Base-by-base conservation (phyloP, 2,113 vertebrate genomes). In the Pelvicachromis taeniatus region DNA sequence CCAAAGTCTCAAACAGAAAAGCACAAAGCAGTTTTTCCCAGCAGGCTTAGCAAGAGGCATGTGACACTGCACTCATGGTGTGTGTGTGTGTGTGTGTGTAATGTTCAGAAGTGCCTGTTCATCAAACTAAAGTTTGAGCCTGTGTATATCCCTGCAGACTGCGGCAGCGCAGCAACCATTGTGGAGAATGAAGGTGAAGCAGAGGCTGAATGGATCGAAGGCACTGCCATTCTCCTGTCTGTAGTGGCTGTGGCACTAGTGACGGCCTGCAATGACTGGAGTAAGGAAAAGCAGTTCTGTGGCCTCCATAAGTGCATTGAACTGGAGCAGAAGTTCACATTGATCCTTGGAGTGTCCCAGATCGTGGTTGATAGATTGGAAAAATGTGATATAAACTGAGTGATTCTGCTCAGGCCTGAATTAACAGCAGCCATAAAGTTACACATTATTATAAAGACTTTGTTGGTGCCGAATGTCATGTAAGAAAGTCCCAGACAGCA, bases 251-350 rank as follows among this genome's bases (percentile, higher is more conserved):
- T 98, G 85, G 98, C 98, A 73, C 93, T 98, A 58, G 98, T 99
- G 81, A 98, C 97, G 0, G 98, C 98, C 86, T 99, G 98, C 93
- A 98, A 98, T 1, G 97, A 99, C 91, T 98, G 98, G 97, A 98
- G 97, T 95, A 99, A 98, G 85, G 98, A 99, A 95, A 97, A 97
- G 53, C 98, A 99, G 92, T 98, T 98, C 89, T 96, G 96, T 1
- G 97, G 97, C 40, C 96, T 98, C 16, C 97, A 99, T 95, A 97
- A 92, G 84, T 97, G 96, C 79, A 97, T 98, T 3, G 96, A 98
- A 85, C 96, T 97, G 91, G 97, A 97, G 90, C 96, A 97, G 91
- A 95, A 91, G 90, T 96, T 97, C 85, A 90, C 92, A 1, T 96
- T 97, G 8, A 77, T 97, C 73, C 95, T 97, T 61, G 96, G 92